These are phyloP conservation scores for Listronotus oregonensis DNA, from an alignment of 1,140 invertebrate species.

Conservation along the genomic window DNA sequence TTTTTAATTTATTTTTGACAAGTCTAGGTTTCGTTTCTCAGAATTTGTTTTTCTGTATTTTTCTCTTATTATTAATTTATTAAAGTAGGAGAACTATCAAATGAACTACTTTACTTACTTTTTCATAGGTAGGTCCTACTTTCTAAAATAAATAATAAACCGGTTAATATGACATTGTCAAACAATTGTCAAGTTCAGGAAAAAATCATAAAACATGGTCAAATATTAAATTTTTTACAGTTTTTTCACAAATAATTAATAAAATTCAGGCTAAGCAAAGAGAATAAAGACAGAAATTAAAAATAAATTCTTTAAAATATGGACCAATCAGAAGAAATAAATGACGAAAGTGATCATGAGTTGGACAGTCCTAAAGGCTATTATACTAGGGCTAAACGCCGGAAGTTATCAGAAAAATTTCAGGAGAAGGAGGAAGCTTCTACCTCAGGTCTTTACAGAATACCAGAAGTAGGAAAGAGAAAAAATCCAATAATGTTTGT, in stretches of 20 bases:
- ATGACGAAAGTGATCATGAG: constrained; percentile 35
- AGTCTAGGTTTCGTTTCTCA: too few relatives aligned
- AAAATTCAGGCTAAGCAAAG: not conserved
- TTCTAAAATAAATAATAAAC: too few relatives aligned
- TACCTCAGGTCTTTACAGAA: constrained; percentile 11
- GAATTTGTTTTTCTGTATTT: too few relatives aligned
- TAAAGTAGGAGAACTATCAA: too few relatives aligned
- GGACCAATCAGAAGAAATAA: constrained; percentile 36
- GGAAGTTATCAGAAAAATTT: constrained; percentile 30
- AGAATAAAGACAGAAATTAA: not conserved
- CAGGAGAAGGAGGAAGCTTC: constrained; percentile 21
- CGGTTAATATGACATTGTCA: too few relatives aligned
- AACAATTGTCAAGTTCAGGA: constrained; percentile 9
- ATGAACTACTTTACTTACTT: too few relatives aligned
- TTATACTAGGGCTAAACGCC: constrained; percentile 38
- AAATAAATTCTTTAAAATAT: not conserved
- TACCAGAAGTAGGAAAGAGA: constrained; percentile 28
- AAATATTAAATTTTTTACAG: constrained; percentile 7
- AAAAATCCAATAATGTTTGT: constrained; percentile 47
- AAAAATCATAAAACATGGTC: not conserved
- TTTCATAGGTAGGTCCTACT: too few relatives aligned
- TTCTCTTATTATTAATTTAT: too few relatives aligned
- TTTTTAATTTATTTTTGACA: too few relatives aligned
- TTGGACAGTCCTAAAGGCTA: constrained; percentile 25
- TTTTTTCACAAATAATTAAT: not conserved